A percentile compares a stretch with the other conserved stretches of the same genome.
Evolutionary conservation across 2,797 vertebrate species (phyloP).

Genomic region (Macropodus opercularis): DNA sequence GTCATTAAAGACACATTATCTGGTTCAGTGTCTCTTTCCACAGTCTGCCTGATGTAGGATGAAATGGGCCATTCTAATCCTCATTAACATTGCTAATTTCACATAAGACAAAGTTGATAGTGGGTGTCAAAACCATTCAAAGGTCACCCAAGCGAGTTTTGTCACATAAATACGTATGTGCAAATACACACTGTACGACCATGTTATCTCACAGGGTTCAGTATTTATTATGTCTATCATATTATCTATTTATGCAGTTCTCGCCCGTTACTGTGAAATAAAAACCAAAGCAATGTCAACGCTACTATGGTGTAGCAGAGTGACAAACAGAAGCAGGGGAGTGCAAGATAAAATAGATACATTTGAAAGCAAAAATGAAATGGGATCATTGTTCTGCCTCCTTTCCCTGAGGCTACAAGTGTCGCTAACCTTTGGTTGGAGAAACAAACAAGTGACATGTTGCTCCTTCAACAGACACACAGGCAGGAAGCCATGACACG

Average conservation of each 20-base stretch:
- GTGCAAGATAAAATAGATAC: conserved; percentile 1
- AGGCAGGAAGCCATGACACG: conserved; percentile 34
- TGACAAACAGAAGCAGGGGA: conserved; percentile 10
- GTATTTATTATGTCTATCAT: background rate
- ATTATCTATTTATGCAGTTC: no score
- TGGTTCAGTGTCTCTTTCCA: conserved; percentile 63
- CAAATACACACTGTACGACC: background rate
- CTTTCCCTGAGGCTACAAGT: conserved; percentile 5
- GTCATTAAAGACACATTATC: conserved; percentile 73
- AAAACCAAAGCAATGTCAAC: background rate
- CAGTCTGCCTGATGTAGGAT: conserved; percentile 55
- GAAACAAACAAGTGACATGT: conserved; percentile 35
- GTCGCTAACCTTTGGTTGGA: conserved; percentile 50
- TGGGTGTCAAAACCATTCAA: conserved; percentile 66
- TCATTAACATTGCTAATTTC: conserved; percentile 76
- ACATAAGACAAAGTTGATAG: conserved; percentile 68
- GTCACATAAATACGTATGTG: background rate
- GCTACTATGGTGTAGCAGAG: background rate
- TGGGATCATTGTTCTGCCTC: conserved; percentile 9
- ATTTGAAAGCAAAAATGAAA: conserved; percentile 19
- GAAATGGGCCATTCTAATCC: conserved; percentile 76
- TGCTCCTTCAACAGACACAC: conserved; percentile 34
- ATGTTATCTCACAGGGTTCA: conserved; percentile 7
- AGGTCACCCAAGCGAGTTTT: conserved; percentile 56
- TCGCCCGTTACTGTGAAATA: no score